Conservation (phyloP, 1,140 invertebrate species). For the Amyelois transitella region DNA sequence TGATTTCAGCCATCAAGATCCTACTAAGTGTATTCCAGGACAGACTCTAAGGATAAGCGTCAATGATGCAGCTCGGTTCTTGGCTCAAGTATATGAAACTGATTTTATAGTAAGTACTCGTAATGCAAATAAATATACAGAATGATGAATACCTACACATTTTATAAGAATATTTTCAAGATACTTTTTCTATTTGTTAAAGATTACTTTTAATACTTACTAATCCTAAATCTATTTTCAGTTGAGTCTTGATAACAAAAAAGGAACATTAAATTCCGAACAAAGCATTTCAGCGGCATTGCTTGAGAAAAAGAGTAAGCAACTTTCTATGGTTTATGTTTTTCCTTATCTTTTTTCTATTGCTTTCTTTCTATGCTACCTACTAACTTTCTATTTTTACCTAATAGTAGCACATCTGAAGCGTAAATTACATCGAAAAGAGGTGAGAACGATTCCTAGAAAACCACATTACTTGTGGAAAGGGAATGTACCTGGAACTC, state of each 20-base stretch:
- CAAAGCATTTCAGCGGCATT: background rate
- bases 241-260: background rate
- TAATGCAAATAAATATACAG: too few relatives aligned
- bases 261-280: background rate
- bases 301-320: background rate
- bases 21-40: constrained; percentile 61
- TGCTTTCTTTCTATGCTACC: background rate
- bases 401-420: background rate
- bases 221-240: too few relatives aligned
- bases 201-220: too few relatives aligned
- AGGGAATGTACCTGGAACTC: background rate
- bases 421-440: background rate
- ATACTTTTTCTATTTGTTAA: too few relatives aligned
- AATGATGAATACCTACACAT: too few relatives aligned
- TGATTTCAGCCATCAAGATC: constrained; percentile 54
- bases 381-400: background rate
- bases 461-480: background rate
- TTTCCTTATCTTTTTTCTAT: background rate
- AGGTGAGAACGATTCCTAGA: background rate
- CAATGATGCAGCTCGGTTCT: constrained; percentile 51
- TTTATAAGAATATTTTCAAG: too few relatives aligned
- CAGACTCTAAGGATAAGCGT: constrained; percentile 61
- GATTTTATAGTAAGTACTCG: constrained; percentile 58
- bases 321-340: background rate
- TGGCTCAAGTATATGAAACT: constrained; percentile 54